A percentile compares a stretch with the other conserved stretches of the same genome.
Conservation (phyloP, 1,140 invertebrate genomes). For the Drosophila gunungcola region DNA sequence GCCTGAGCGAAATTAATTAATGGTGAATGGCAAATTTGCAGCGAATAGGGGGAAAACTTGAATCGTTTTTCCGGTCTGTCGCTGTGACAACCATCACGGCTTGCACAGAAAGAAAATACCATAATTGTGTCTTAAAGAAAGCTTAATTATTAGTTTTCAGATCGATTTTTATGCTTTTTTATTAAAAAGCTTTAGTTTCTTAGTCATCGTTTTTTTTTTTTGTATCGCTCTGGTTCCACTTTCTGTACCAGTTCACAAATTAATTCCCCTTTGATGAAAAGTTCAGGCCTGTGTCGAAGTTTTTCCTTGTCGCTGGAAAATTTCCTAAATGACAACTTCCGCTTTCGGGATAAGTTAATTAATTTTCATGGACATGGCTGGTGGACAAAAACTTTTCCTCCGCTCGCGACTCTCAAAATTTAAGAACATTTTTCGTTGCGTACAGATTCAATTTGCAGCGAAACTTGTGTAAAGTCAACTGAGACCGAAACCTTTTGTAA, state of each 20-base stretch:
- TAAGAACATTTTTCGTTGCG: constrained; percentile 59
- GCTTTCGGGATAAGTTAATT: constrained; percentile 69
- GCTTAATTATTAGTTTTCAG: no score
- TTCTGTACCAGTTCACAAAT: constrained; percentile 22
- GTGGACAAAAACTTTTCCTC: constrained; percentile 44
- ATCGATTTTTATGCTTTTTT: not conserved
- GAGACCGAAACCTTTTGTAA: constrained; percentile 58
- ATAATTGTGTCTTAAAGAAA: no score
- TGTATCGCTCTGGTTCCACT: constrained; percentile 4
- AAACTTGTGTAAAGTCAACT: constrained; percentile 71
- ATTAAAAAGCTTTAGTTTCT: no score
- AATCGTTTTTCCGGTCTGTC: constrained; percentile 62
- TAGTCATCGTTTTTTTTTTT: no score
- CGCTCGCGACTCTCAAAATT: constrained; percentile 57
- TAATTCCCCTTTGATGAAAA: constrained; percentile 60
- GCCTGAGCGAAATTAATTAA: constrained; percentile 69
- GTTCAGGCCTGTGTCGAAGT: constrained; percentile 17
- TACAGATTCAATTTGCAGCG: constrained; percentile 71
- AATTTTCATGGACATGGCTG: constrained; percentile 67
- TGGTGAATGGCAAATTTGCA: constrained; percentile 79
- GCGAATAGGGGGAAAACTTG: constrained; percentile 74
- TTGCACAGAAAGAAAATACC: not conserved
- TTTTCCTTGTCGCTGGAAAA: constrained; percentile 26
- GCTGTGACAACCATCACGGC: constrained; percentile 51
- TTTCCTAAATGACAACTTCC: constrained; percentile 68